A percentile compares a stretch with the other conserved stretches of the same genome.
phyloP scores from a whole-genome alignment of 2,888 invertebrate species.

The Dicyrtomina minuta region DNA sequence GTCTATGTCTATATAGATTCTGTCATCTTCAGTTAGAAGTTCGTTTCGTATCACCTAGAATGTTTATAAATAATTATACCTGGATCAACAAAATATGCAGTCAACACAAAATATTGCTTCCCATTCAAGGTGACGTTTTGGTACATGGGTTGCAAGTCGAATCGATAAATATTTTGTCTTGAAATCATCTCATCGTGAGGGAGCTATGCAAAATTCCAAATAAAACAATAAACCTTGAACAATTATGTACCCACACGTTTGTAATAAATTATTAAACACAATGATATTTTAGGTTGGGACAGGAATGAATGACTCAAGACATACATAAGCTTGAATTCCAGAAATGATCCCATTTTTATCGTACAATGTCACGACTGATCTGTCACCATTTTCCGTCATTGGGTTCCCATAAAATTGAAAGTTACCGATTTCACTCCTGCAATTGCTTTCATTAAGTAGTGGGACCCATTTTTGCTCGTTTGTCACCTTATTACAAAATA shows the following conservation, averaged over 20 bases:
- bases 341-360: conserved; percentile 46
- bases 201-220: conserved; percentile 13
- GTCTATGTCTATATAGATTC: too few species aligned
- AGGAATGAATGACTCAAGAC: too few species aligned
- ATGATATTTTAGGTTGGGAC: too few species aligned
- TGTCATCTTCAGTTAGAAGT: too few species aligned
- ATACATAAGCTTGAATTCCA: conserved; percentile 46
- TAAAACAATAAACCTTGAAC: not conserved
- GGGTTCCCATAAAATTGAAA: conserved; percentile 25
- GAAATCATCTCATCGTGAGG: conserved; percentile 31
- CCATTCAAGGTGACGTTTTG: conserved; percentile 36
- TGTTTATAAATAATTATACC: conserved; percentile 32
- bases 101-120: conserved; percentile 36
- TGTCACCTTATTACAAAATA: too few species aligned
- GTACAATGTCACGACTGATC: conserved; percentile 39
- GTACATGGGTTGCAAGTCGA: conserved; percentile 38
- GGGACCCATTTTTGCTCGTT: conserved; percentile 21
- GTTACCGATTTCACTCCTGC: conserved; percentile 15
- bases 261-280: not conserved
- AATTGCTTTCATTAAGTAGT: conserved; percentile 6
- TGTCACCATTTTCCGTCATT: conserved; percentile 34
- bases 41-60: too few species aligned
- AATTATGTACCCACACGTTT: not conserved
- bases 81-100: conserved; percentile 46
- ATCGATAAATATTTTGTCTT: conserved; percentile 14